These are phyloP conservation scores for Athalia circularis DNA, from an alignment of 2,888 invertebrate genomes.

Conservation along the genomic window DNA sequence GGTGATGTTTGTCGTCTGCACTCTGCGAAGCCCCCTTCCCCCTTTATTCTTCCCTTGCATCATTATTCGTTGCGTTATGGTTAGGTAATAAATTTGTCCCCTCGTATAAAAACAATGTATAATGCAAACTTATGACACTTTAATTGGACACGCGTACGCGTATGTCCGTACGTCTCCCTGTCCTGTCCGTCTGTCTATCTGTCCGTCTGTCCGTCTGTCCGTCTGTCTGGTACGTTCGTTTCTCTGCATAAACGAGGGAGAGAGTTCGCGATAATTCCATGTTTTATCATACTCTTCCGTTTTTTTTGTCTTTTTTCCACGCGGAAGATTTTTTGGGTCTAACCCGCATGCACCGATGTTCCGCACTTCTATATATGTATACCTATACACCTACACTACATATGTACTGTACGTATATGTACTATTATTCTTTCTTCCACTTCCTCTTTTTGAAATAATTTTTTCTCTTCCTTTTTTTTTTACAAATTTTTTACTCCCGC, in stretches of 20 bases:
- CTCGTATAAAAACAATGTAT: slow-evolving; percentile 56
- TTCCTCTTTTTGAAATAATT: background rate
- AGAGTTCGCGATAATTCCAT: too few relatives aligned
- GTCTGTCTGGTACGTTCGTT: slow-evolving; percentile 46
- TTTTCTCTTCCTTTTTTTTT: background rate
- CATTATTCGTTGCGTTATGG: background rate
- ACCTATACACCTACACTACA: too few relatives aligned
- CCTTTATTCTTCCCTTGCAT: too few relatives aligned
- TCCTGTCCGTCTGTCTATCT: background rate
- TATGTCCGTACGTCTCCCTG: background rate
- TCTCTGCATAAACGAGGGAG: too few relatives aligned
- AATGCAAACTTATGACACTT: slow-evolving; percentile 67
- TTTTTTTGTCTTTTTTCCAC: background rate
- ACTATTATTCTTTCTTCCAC: background rate
- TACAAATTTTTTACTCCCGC: background rate
- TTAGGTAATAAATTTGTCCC: slow-evolving; percentile 55
- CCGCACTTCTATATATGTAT: too few relatives aligned
- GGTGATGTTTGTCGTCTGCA: too few relatives aligned
- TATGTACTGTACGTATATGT: too few relatives aligned
- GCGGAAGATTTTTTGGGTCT: too few relatives aligned
- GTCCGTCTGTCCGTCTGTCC: slow-evolving; percentile 45
- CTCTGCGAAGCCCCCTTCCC: too few relatives aligned
- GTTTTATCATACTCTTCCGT: too few relatives aligned
- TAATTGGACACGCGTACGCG: slow-evolving; percentile 66
- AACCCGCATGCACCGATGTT: too few relatives aligned